These are phyloP conservation scores for Gambelia wislizenii DNA, from an alignment of 2,797 vertebrate species.

Conservation along the genomic window DNA sequence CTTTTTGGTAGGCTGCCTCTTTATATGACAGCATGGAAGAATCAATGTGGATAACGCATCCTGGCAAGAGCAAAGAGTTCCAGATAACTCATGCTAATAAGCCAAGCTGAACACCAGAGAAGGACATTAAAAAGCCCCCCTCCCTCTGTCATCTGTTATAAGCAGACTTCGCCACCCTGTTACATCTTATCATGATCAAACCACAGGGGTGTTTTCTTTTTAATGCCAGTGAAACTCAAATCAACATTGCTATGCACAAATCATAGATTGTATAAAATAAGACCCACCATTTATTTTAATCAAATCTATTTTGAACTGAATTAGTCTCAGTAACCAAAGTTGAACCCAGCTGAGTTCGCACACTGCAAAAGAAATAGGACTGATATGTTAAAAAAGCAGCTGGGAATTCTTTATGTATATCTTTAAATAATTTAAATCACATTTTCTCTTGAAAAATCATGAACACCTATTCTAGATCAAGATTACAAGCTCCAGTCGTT, in stretches of 20 bases:
- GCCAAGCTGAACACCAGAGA: background rate
- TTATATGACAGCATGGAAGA: background rate
- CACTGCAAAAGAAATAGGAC: slow-evolving; percentile 32
- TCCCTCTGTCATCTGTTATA: background rate
- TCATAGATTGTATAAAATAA: slow-evolving; percentile 11
- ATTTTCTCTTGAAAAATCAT: slow-evolving; percentile 25
- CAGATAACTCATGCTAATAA: background rate
- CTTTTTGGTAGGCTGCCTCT: background rate
- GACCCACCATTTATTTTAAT: slow-evolving; percentile 45
- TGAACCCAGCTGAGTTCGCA: slow-evolving; percentile 23
- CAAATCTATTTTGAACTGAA: slow-evolving; percentile 38
- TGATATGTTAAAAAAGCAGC: slow-evolving; percentile 41
- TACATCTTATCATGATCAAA: background rate
- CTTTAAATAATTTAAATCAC: slow-evolving; percentile 19
- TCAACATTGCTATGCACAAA: background rate
- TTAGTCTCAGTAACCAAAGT: slow-evolving; percentile 44
- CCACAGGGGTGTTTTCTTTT: background rate
- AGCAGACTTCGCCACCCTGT: no score
- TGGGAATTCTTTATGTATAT: slow-evolving; percentile 36
- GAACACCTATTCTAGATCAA: slow-evolving; percentile 24
- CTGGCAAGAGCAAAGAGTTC: background rate
- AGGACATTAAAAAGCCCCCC: background rate
- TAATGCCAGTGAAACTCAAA: background rate
- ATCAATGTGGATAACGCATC: background rate
- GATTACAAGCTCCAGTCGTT: background rate